These are phyloP conservation scores for Chrysolina americana DNA, from an alignment of 2,888 invertebrate genomes.

Conservation along the genomic window DNA sequence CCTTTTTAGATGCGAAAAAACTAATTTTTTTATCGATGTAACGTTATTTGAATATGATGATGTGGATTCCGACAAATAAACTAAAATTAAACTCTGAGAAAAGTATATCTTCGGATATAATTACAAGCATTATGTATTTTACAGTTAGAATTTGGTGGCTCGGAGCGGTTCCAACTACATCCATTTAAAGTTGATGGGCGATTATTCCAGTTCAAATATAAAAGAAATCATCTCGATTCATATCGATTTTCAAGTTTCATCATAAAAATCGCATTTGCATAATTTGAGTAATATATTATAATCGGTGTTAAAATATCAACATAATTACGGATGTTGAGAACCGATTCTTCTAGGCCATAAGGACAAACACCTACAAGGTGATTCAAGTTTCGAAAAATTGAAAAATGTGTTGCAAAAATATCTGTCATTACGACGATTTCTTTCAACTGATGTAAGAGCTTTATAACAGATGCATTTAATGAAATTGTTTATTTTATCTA, in stretches of 20 bases:
- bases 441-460: not conserved
- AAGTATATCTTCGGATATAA: constrained; percentile 44
- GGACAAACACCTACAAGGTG: constrained; percentile 18
- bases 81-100: constrained; percentile 43
- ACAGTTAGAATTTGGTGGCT: constrained; percentile 41
- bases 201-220: constrained; percentile 25
- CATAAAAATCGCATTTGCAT: constrained; percentile 33
- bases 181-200: constrained; percentile 29
- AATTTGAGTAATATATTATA: constrained; percentile 31
- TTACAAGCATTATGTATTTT: constrained; percentile 49
- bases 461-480: not conserved
- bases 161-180: constrained; percentile 21
- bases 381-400: not conserved
- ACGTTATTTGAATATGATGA: constrained; percentile 33
- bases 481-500: no score
- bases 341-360: constrained; percentile 29
- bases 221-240: constrained; percentile 24
- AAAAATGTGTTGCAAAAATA: not conserved
- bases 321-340: constrained; percentile 20
- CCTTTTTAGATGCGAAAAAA: constrained; percentile 13
- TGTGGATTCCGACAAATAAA: constrained; percentile 40
- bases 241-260: constrained; percentile 32
- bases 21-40: constrained; percentile 30
- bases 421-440: not conserved
- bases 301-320: constrained; percentile 18